Percentiles rank a stretch among this genome's conserved stretches.
Conservation (phyloP, 2,888 invertebrate genomes). For the Altica lythri region DNA sequence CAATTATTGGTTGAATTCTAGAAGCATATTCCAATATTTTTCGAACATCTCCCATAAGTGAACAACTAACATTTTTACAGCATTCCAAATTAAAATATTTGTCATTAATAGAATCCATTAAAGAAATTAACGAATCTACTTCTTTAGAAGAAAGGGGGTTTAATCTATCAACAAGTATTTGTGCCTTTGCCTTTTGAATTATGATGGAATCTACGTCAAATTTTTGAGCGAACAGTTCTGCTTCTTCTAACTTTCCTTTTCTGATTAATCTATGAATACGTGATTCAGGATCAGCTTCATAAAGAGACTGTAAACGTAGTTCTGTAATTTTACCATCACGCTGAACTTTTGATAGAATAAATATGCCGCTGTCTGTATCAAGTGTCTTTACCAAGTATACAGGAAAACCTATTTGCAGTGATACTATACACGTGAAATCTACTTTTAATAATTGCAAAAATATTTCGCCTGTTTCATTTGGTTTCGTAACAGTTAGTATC, state of each 20-base stretch:
- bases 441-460: slow-evolving; percentile 29
- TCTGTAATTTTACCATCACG: slow-evolving; percentile 39
- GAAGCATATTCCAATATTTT: slow-evolving; percentile 32
- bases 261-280: slow-evolving; percentile 57
- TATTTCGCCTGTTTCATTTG: slow-evolving; percentile 29
- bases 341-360: slow-evolving; percentile 44
- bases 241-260: slow-evolving; percentile 56
- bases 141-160: slow-evolving; percentile 45
- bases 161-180: slow-evolving; percentile 51
- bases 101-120: slow-evolving; percentile 57
- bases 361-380: no score
- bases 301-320: slow-evolving; percentile 47
- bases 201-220: slow-evolving; percentile 54
- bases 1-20: slow-evolving; percentile 20
- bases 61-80: slow-evolving; percentile 46
- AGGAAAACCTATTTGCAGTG: slow-evolving; percentile 42
- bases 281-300: slow-evolving; percentile 57
- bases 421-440: slow-evolving; percentile 43
- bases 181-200: slow-evolving; percentile 56
- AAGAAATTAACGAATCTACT: slow-evolving; percentile 51
- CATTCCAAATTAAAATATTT: slow-evolving; percentile 56
- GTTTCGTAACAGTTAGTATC: slow-evolving; percentile 33
- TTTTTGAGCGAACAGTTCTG: slow-evolving; percentile 56
- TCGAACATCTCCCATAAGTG: slow-evolving; percentile 27
- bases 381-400: slow-evolving; percentile 43